A percentile compares a stretch with the other conserved stretches of the same genome.
Evolutionary conservation across 2,113 vertebrate species (phyloP).

Genomic region (Anser cygnoides): DNA sequence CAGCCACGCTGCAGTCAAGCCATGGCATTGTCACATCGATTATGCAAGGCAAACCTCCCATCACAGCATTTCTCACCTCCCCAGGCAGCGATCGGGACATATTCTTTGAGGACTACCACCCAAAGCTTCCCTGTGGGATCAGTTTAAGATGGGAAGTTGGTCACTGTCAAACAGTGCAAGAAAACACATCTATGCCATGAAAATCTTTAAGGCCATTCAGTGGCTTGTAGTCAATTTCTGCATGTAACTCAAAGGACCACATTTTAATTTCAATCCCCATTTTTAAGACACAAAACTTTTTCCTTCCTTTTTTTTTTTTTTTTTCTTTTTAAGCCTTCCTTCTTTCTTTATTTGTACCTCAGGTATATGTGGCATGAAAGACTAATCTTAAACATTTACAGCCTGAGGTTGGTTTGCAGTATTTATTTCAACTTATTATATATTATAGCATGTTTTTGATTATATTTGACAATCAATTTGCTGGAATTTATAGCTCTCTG

Average conservation of each 20-base stretch:
- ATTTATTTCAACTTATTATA: slow-evolving; percentile 63
- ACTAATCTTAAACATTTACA: slow-evolving; percentile 55
- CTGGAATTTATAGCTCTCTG: slow-evolving; percentile 61
- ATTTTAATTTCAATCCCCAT: not conserved
- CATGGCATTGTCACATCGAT: fast-evolving
- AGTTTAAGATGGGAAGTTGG: not conserved
- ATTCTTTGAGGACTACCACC: not conserved
- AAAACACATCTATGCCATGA: not conserved
- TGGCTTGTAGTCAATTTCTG: not conserved
- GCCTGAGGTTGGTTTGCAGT: slow-evolving; percentile 26
- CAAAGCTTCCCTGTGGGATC: not conserved
- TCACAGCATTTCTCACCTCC: not conserved
- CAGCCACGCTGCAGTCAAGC: not conserved
- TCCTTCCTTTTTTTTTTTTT: not conserved
- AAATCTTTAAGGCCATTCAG: not conserved
- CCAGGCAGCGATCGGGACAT: not conserved
- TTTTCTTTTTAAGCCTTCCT: not conserved
- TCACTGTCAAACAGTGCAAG: not conserved
- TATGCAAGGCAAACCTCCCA: not conserved
- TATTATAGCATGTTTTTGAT: slow-evolving; percentile 58
- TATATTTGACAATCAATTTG: slow-evolving; percentile 70
- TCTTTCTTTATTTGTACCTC: slow-evolving; percentile 44
- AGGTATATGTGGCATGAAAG: slow-evolving; percentile 40
- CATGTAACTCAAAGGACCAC: not conserved
- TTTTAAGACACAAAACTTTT: not conserved